phyloP scores from a whole-genome alignment of 1,140 invertebrate species.

The Carcinoscorpius rotundicauda region DNA sequence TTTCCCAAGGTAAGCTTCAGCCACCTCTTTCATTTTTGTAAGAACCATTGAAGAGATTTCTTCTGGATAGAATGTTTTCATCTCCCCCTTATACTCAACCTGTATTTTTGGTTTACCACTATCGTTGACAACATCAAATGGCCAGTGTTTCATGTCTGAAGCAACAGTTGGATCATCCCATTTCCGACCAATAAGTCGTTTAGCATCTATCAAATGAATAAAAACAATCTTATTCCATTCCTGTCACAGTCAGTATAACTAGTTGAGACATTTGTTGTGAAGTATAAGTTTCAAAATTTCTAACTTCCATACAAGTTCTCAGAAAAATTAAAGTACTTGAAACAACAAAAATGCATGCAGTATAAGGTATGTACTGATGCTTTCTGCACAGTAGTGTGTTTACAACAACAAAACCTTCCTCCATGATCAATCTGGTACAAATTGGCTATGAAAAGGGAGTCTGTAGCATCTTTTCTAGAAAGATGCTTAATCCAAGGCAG shows the following conservation, averaged over 20 bases:
- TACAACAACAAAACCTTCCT: too few relatives aligned
- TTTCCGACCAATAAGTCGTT: constrained; percentile 80
- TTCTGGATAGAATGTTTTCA: constrained; percentile 45
- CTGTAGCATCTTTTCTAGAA: too few relatives aligned
- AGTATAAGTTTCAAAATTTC: too few relatives aligned
- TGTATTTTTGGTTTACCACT: constrained; percentile 69
- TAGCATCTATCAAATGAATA: constrained; percentile 30
- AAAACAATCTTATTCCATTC: constrained; percentile 46
- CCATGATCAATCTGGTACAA: too few relatives aligned
- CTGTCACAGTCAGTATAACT: constrained; percentile 53
- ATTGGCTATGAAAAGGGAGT: too few relatives aligned
- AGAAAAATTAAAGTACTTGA: too few relatives aligned
- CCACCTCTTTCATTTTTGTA: constrained; percentile 60
- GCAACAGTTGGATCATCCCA: constrained; percentile 84
- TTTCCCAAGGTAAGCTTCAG: constrained; percentile 48
- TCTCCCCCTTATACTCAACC: constrained; percentile 41
- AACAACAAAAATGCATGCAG: too few relatives aligned
- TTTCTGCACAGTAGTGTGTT: too few relatives aligned
- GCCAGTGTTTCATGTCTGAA: constrained; percentile 94
- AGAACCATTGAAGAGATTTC: constrained; percentile 80
- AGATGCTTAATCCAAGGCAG: too few relatives aligned
- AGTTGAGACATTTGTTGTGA: too few relatives aligned
- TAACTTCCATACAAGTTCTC: too few relatives aligned
- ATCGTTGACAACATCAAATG: constrained; percentile 80
- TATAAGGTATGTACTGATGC: too few relatives aligned